Evolutionary conservation across 2,113 vertebrate species (phyloP).

Genomic region (Menidia beryllina): DNA sequence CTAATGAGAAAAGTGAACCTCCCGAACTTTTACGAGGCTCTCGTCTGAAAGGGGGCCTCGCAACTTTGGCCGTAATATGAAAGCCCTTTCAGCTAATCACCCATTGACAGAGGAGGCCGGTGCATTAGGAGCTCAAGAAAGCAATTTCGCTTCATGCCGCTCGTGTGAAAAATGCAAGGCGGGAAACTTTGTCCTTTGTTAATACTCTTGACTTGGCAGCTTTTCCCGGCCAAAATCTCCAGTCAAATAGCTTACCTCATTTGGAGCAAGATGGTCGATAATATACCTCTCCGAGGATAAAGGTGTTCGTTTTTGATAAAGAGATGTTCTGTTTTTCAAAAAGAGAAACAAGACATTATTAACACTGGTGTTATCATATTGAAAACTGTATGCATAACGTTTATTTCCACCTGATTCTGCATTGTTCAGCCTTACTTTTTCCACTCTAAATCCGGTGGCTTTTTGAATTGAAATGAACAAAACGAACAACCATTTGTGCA

Average conservation of each 20-base stretch:
- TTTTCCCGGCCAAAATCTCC: constrained; percentile 45
- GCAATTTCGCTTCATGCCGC: constrained; percentile 66
- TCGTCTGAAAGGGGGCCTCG: constrained; percentile 71
- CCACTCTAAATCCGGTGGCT: no score
- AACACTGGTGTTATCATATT: no score
- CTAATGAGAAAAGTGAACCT: constrained; percentile 86
- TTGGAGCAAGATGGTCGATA: constrained; percentile 27
- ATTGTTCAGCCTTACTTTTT: no score
- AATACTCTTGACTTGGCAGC: constrained; percentile 37
- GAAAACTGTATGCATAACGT: no score
- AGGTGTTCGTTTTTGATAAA: constrained; percentile 21
- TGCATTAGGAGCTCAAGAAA: constrained; percentile 68
- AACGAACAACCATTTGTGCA: no score
- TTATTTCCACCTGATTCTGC: no score
- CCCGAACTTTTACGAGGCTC: constrained; percentile 80
- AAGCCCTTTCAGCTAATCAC: constrained; percentile 77
- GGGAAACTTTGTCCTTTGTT: constrained; percentile 56
- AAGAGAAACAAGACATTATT: no score
- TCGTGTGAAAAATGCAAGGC: constrained; percentile 62
- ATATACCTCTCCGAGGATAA: constrained; percentile 9
- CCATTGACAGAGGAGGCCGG: constrained; percentile 55
- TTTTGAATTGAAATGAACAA: no score
- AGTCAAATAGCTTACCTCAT: constrained; percentile 49
- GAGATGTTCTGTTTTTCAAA: no score
- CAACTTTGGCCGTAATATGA: constrained; percentile 75